Percentiles rank a stretch among this genome's conserved stretches.
Conservation (phyloP, 2,797 vertebrate species). For the Chloroceryle amazona region DNA sequence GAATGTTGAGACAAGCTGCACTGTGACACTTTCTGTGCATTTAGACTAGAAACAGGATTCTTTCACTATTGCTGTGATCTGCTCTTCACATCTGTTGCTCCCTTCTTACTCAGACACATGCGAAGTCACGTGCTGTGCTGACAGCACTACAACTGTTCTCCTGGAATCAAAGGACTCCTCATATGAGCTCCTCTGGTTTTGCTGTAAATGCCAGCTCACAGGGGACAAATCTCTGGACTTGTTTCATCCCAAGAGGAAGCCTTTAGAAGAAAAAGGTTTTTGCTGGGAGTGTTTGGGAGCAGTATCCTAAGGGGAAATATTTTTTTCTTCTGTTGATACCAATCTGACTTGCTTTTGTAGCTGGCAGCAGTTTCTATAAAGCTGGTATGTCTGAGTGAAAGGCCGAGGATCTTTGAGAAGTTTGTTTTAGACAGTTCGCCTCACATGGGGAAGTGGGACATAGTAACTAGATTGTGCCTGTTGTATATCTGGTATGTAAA, state of each 20-base stretch:
- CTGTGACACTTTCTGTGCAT: conserved; percentile 19
- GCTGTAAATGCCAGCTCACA: conserved; percentile 62
- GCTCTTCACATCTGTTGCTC: conserved; percentile 43
- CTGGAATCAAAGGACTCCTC: conserved; percentile 70
- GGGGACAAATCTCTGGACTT: conserved; percentile 34
- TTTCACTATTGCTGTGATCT: conserved; percentile 37
- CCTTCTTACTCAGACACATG: conserved; percentile 1
- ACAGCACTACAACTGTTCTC: conserved; percentile 76
- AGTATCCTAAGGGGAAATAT: conserved; percentile 44
- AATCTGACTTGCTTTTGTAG: conserved; percentile 29
- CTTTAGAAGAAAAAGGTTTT: conserved; percentile 68
- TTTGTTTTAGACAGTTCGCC: background rate
- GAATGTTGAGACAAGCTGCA: conserved; percentile 3
- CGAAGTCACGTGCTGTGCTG: conserved; percentile 6
- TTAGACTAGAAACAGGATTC: conserved; percentile 14
- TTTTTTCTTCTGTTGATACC: conserved; percentile 17
- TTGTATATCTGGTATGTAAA: background rate
- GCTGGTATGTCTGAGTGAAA: background rate
- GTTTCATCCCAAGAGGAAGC: conserved; percentile 35
- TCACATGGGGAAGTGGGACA: background rate
- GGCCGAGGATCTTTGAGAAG: background rate
- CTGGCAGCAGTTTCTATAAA: background rate
- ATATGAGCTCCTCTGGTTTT: conserved; percentile 41
- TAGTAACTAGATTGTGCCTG: background rate
- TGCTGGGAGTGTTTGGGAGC: conserved; percentile 33